A percentile compares a stretch with the other conserved stretches of the same genome.
These are phyloP conservation scores for Troides aeacus DNA, from an alignment of 2,888 invertebrate genomes.

Conservation along the genomic window DNA sequence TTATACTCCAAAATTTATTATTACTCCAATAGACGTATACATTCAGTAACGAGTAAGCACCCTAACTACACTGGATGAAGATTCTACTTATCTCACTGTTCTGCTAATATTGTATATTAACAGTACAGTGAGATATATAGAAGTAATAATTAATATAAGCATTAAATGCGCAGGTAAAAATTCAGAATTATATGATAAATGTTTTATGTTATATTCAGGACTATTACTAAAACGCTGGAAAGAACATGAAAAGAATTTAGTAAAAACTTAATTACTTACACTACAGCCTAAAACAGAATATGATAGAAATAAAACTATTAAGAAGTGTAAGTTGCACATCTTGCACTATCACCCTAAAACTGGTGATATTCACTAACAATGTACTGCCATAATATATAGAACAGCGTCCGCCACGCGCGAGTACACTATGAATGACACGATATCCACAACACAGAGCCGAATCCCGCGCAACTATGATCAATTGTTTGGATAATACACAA, in stretches of 20 bases:
- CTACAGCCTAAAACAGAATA: constrained; percentile 10
- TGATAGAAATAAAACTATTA: constrained; percentile 19
- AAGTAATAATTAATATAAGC: too few relatives aligned
- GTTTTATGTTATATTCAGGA: too few relatives aligned
- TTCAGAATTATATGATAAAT: too few relatives aligned
- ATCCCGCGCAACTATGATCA: constrained; percentile 6
- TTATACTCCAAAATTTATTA: too few relatives aligned
- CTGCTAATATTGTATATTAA: too few relatives aligned
- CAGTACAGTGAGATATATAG: too few relatives aligned
- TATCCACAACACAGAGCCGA: constrained; percentile 23
- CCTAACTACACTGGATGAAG: too few relatives aligned
- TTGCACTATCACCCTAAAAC: constrained; percentile 37
- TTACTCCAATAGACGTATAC: too few relatives aligned
- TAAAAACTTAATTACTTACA: constrained; percentile 15
- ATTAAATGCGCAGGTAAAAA: too few relatives aligned
- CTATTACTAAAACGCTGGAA: too few relatives aligned
- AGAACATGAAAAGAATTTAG: not conserved
- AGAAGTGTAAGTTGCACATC: constrained; percentile 47
- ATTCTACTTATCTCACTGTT: too few relatives aligned
- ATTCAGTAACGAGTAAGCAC: too few relatives aligned
- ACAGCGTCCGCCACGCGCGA: constrained; percentile 52
- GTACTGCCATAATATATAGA: constrained; percentile 39
- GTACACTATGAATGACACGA: constrained; percentile 33
- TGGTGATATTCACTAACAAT: constrained; percentile 40
- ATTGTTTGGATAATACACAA: constrained; percentile 26